phyloP scores from a whole-genome alignment of 2,113 vertebrate genomes.

The Salvator merianae region DNA sequence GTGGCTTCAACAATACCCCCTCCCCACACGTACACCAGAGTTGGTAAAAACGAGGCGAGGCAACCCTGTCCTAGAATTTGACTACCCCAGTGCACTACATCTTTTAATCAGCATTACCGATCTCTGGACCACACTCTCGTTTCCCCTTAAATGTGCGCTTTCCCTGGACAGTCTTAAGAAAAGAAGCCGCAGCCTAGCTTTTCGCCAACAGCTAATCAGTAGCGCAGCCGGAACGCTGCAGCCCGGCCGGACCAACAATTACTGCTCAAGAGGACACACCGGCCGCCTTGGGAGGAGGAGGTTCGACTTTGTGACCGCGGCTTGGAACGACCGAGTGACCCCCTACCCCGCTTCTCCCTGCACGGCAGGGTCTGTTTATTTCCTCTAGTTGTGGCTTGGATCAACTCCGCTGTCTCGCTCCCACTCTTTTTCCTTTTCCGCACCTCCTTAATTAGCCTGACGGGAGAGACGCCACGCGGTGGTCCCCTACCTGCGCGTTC shows the following conservation, averaged over 20 bases:
- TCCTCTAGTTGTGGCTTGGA: too few relatives aligned
- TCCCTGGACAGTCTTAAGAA: neutral
- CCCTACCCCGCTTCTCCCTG: neutral
- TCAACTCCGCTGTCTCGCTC: neutral
- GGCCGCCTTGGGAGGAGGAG: neutral
- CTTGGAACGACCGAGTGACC: neutral
- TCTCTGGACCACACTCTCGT: neutral
- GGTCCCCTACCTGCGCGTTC: conserved; percentile 62
- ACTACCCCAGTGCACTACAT: neutral
- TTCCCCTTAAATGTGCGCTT: neutral
- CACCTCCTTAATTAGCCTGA: conserved; percentile 55
- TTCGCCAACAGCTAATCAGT: neutral
- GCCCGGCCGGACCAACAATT: neutral
- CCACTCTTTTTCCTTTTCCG: conserved; percentile 4
- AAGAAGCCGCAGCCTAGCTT: too few relatives aligned
- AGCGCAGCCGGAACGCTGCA: neutral
- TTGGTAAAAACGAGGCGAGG: neutral
- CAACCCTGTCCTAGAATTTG: too few relatives aligned
- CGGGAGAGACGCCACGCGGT: conserved; percentile 24
- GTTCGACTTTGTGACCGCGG: neutral
- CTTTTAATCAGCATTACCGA: neutral
- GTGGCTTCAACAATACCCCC: too few relatives aligned
- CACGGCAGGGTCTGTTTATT: neutral
- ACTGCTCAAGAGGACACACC: neutral
- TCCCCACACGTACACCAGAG: too few relatives aligned